Base-by-base conservation (phyloP, 2,113 vertebrate genomes). In the Lichenostomus cassidix region DNA sequence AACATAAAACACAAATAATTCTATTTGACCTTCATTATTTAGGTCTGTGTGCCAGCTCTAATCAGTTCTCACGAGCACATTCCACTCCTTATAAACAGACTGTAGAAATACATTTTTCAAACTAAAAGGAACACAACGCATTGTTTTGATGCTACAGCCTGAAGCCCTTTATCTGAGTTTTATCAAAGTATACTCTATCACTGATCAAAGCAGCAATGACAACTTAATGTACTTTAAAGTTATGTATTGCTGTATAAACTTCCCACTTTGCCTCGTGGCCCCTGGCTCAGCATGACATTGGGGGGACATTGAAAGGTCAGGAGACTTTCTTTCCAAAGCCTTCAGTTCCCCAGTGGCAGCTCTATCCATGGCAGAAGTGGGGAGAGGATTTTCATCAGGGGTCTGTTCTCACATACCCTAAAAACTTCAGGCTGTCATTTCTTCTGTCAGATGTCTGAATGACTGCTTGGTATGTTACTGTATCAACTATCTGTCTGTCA, bases 201-300 rank as follows among this genome's bases (percentile, higher is more conserved):
- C 88, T 94, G 94, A 96, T 96, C 96, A 97, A 97, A 96, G 94
- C 87, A 96, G 84, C 93, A 94, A 90, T 87, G 96, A 97, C 94
- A 96, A 97, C 49, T 94, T 92, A 91, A 94, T 87, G 63, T 82
- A 95, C 76, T 97, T 87, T 88, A 92, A 95, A 95, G 92, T 96
- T 96, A 95, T 15, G 65, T 62, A 96, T 24, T 85, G 79, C 90
- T 84, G 84, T 37, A 89, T 88, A 93, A 97, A 96, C 92, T 95
- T 92, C 89, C 93, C 87, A 94, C 93, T 97, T 67, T 23, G 87
- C 46, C 92, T 95, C 31, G 7, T 81, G 79, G 97, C 96, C 90
- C 87, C 81, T 0, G 5, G 96, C 94, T 96, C 90, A 58, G 44
- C 21, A 24, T 89, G 90, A 89, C 95, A 95, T 93, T 96, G 92